phyloP scores from a whole-genome alignment of 2,888 invertebrate genomes.

The Microctonus hyperodae region DNA sequence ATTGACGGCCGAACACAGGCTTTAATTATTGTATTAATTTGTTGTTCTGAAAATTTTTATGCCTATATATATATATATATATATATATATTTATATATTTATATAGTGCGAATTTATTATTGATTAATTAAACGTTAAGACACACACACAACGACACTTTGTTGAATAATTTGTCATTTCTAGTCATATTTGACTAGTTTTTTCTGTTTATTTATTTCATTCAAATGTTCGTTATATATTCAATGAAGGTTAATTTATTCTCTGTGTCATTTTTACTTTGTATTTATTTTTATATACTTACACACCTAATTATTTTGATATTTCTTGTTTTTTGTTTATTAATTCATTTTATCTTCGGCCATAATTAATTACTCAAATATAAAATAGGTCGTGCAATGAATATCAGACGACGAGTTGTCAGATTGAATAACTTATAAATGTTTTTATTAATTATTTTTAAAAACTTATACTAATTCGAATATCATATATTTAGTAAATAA shows the following conservation, averaged over 20 bases:
- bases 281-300: neutral
- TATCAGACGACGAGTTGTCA: slow-evolving; percentile 13
- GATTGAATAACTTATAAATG: slow-evolving; percentile 32
- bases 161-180: neutral
- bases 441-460: slow-evolving; percentile 29
- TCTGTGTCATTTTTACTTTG: slow-evolving; percentile 4
- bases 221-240: neutral
- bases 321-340: neutral
- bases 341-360: neutral
- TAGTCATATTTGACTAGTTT: neutral
- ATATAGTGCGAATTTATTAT: neutral
- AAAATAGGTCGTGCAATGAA: slow-evolving; percentile 27
- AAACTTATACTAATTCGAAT: slow-evolving; percentile 33
- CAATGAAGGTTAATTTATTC: neutral
- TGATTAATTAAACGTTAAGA: neutral
- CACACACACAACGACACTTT: slow-evolving; percentile 9
- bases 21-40: neutral
- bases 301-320: neutral
- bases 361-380: neutral
- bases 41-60: neutral
- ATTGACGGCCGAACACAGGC: neutral
- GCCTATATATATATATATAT: too few species aligned
- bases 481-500: slow-evolving; percentile 33
- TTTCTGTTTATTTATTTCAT: neutral
- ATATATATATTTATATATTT: neutral